Evolutionary conservation across 2,888 invertebrate genomes (phyloP).

Genomic region (Sphaeridia pumilis): DNA sequence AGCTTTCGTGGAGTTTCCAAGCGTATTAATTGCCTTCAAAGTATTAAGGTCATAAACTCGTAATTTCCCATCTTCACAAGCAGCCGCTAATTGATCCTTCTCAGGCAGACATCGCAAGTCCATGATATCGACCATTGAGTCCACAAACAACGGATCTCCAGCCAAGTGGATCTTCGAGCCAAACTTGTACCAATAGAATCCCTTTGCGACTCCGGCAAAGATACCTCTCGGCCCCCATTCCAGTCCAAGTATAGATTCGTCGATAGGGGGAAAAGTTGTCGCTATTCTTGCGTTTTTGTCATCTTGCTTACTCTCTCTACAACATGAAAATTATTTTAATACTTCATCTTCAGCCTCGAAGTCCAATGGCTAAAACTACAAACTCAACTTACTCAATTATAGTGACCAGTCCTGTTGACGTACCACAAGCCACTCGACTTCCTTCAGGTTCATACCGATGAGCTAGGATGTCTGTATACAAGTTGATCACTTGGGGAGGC

Average conservation of each 20-base stretch:
- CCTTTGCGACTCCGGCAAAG: slow-evolving; percentile 18
- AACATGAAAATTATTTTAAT: slow-evolving; percentile 6
- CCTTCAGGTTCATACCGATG: slow-evolving; percentile 26
- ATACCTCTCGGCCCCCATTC: slow-evolving; percentile 25
- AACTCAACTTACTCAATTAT: slow-evolving; percentile 24
- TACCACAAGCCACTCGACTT: slow-evolving; percentile 22
- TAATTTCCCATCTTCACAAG: slow-evolving; percentile 27
- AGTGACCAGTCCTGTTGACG: slow-evolving; percentile 19
- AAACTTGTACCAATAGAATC: slow-evolving; percentile 19
- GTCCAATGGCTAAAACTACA: too few species aligned
- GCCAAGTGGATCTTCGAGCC: slow-evolving; percentile 8
- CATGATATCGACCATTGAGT: slow-evolving; percentile 22
- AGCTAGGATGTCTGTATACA: slow-evolving; percentile 28
- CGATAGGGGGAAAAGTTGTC: slow-evolving; percentile 13
- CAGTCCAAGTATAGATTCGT: slow-evolving; percentile 22
- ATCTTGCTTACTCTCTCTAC: slow-evolving; percentile 16
- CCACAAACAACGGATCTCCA: slow-evolving; percentile 16
- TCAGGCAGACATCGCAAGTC: slow-evolving; percentile 19
- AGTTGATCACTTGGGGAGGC: slow-evolving; percentile 16
- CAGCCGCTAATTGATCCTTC: slow-evolving; percentile 17
- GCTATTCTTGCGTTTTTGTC: slow-evolving; percentile 16
- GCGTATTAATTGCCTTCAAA: slow-evolving; percentile 16
- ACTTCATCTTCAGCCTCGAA: not conserved
- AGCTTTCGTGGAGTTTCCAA: slow-evolving; percentile 16
- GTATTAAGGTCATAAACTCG: slow-evolving; percentile 25